Evolutionary conservation across 2,888 invertebrate species (phyloP).

Genomic region (Nemapogon koenigi): DNA sequence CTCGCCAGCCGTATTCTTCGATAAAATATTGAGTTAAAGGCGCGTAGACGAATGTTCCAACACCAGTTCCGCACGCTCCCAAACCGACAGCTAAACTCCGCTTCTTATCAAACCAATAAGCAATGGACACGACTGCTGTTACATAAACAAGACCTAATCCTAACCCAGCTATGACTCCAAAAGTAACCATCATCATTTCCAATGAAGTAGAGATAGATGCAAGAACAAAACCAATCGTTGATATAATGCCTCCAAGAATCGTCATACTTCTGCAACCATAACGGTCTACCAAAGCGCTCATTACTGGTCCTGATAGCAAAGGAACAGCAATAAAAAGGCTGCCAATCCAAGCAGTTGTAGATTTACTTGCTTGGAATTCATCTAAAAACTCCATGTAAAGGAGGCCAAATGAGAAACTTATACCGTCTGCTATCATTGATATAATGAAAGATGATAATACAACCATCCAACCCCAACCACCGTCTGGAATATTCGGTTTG

Average conservation of each 20-base stretch:
- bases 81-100: constrained; percentile 86
- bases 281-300: constrained; percentile 84
- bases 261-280: constrained; percentile 85
- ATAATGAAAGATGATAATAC: constrained; percentile 85
- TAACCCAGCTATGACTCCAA: constrained; percentile 83
- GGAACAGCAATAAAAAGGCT: constrained; percentile 91
- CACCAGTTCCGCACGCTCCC: constrained; percentile 88
- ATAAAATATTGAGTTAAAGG: constrained; percentile 83
- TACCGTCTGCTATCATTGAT: constrained; percentile 90
- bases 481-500: constrained; percentile 73
- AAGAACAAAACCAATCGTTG: constrained; percentile 77
- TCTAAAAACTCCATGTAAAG: constrained; percentile 83
- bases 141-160: constrained; percentile 87
- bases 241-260: constrained; percentile 74
- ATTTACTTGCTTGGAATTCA: constrained; percentile 81
- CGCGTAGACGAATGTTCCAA: constrained; percentile 88
- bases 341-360: constrained; percentile 89
- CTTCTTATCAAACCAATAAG: constrained; percentile 91
- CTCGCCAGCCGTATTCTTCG: constrained; percentile 84
- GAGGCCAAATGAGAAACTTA: constrained; percentile 92
- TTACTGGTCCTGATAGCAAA: constrained; percentile 81
- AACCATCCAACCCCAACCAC: constrained; percentile 91
- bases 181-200: constrained; percentile 82
- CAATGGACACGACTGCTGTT: constrained; percentile 89
- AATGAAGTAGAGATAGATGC: constrained; percentile 75